phyloP scores from a whole-genome alignment of 2,113 vertebrate species.

The Rhabdomys dilectus region DNA sequence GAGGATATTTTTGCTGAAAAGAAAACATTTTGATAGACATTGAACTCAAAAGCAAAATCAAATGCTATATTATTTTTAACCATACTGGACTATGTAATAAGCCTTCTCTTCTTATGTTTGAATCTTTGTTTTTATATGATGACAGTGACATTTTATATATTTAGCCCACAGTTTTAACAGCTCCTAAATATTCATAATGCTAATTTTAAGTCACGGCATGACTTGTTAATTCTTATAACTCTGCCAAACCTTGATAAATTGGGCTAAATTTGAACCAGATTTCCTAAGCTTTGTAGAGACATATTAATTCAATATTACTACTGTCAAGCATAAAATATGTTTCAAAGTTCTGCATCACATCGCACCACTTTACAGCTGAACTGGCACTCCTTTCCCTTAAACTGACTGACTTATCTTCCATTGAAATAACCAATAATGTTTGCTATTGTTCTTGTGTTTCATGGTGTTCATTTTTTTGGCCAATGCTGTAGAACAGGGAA shows the following conservation, averaged over 20 bases:
- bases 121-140: constrained; percentile 74
- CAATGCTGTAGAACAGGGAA: constrained; percentile 47
- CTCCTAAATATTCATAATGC: constrained; percentile 82
- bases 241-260: constrained; percentile 82
- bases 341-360: constrained; percentile 79
- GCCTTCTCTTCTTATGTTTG: constrained; percentile 14
- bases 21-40: constrained; percentile 43
- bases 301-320: constrained; percentile 86
- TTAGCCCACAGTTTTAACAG: constrained; percentile 82
- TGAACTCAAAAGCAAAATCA: constrained; percentile 49
- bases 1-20: constrained; percentile 31
- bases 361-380: constrained; percentile 82
- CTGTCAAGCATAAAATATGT: constrained; percentile 86
- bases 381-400: constrained; percentile 73
- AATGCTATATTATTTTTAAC: constrained; percentile 31
- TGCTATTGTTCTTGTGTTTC: constrained; percentile 67
- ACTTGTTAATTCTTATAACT: constrained; percentile 85
- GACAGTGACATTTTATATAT: constrained; percentile 78
- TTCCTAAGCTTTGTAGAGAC: constrained; percentile 82
- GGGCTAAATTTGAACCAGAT: constrained; percentile 85
- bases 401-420: constrained; percentile 73
- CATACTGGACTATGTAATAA: constrained; percentile 67
- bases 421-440: constrained; percentile 77
- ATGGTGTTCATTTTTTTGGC: constrained; percentile 64
- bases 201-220: constrained; percentile 84